These are phyloP conservation scores for Fringilla coelebs DNA, from an alignment of 2,797 vertebrate genomes.

Conservation along the genomic window DNA sequence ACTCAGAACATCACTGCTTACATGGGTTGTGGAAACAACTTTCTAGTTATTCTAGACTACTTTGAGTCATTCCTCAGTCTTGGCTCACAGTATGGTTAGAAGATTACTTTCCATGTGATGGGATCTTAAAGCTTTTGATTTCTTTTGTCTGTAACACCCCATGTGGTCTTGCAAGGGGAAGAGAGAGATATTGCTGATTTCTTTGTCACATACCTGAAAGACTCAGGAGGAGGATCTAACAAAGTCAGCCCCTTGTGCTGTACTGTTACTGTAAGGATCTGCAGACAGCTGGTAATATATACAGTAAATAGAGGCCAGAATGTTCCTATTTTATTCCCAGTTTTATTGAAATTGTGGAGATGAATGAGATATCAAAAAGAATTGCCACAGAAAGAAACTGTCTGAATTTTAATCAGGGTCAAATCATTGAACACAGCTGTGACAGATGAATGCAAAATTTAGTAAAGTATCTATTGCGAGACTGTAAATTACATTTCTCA, in stretches of 20 bases:
- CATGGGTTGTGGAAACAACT: not conserved
- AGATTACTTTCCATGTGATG: not conserved
- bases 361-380: not conserved
- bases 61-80: not conserved
- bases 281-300: not conserved
- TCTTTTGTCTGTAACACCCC: not conserved
- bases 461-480: not conserved
- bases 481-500: conserved; percentile 24
- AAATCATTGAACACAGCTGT: conserved; percentile 19
- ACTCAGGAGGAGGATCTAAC: not conserved
- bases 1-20: not conserved
- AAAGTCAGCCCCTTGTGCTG: not conserved
- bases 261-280: not conserved
- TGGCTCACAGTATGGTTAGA: not conserved
- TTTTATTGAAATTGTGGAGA: conserved; percentile 5
- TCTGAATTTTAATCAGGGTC: conserved; percentile 38
- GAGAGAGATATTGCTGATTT: not conserved
- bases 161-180: not conserved
- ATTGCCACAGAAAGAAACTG: not conserved
- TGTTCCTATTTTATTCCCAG: not conserved
- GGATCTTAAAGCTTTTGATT: conserved; percentile 13
- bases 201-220: not conserved
- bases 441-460: conserved; percentile 40
- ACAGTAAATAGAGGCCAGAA: not conserved
- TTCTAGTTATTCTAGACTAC: not conserved